Base-by-base conservation (phyloP, 2,888 invertebrate species). In the Aethes cnicana region DNA sequence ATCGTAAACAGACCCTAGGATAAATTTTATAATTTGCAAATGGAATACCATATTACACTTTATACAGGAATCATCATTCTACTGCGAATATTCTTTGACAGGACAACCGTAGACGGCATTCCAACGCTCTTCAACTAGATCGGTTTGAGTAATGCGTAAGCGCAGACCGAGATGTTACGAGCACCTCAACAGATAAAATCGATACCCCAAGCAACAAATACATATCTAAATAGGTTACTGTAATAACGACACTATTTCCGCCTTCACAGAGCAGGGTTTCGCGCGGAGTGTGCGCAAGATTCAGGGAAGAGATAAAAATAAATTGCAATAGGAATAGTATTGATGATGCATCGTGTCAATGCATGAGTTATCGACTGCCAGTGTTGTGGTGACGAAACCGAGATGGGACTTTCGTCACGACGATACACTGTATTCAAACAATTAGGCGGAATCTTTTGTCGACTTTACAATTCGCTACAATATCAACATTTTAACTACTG, bases 141-240 rank as follows among this genome's bases (percentile, higher is more conserved):
- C 52, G 47, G 47, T 44, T 55, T 55, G 48, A 55, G 47, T 53
- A 50, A 42, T 39, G 55, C 53, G 47, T 43, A 32, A 23, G 18
- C 47, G 52, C 44, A 52, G 39, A 16, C 21, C 42, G 47, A 36
- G 54, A 55, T 48, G 53, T 55, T 53, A 55, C 55, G 55, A 52
- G 47, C 53, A 52, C 53, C 33, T 48, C 48, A 16, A 30, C 50
- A 37, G 52, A 52, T 52, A 52, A 46, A 25, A 52, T 52, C 39
- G 46, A 52, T 52, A 52, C 26, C 50, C 36, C 17, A 25, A 25
- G 39, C 46, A 18, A 52, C 46, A 33, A 41, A 44, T 37, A 32
- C 36, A 21, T 37, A 44, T 32, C 9, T 21, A 37, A 37, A 21
- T 37, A 12, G 14, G 17, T 11, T 17, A 39, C 20, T 25, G 30